These are phyloP conservation scores for Macrotrachela quadricornifera DNA, from an alignment of 1,140 invertebrate species.

Conservation along the genomic window DNA sequence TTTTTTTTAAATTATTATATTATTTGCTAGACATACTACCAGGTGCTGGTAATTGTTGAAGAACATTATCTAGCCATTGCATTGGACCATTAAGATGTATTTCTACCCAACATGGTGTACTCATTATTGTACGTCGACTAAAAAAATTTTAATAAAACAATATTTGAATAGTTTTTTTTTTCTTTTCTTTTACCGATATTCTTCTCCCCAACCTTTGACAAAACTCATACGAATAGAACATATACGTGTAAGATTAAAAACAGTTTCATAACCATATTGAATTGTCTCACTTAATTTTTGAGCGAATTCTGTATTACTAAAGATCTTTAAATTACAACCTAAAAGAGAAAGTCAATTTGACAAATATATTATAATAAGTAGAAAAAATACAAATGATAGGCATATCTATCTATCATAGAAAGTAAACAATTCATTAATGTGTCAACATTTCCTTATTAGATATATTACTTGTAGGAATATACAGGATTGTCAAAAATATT, in stretches of 20 bases:
- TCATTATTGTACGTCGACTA: conserved; percentile 82
- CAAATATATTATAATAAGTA: too few species aligned
- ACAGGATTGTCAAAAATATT: too few species aligned
- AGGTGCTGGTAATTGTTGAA: conserved; percentile 88
- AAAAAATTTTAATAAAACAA: conserved; percentile 9
- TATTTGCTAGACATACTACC: conserved; percentile 21
- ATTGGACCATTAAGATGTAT: conserved; percentile 89
- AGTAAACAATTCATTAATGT: too few species aligned
- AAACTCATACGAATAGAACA: conserved; percentile 98
- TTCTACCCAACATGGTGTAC: conserved; percentile 97
- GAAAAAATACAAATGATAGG: background rate
- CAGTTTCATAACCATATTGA: conserved; percentile 94
- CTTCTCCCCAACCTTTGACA: conserved; percentile 87
- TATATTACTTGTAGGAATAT: too few species aligned
- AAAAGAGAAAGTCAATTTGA: too few species aligned
- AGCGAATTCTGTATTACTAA: conserved; percentile 66
- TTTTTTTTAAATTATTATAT: too few species aligned
- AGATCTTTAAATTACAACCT: conserved; percentile 71
- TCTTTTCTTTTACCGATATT: conserved; percentile 41
- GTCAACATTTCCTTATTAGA: too few species aligned
- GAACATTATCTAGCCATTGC: conserved; percentile 84
- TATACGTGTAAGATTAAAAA: conserved; percentile 90
- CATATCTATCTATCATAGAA: background rate
- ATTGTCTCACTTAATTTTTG: conserved; percentile 55
- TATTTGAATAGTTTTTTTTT: too few species aligned